These are phyloP conservation scores for Phaethornis superciliosus DNA, from an alignment of 2,113 vertebrate species.

Conservation along the genomic window DNA sequence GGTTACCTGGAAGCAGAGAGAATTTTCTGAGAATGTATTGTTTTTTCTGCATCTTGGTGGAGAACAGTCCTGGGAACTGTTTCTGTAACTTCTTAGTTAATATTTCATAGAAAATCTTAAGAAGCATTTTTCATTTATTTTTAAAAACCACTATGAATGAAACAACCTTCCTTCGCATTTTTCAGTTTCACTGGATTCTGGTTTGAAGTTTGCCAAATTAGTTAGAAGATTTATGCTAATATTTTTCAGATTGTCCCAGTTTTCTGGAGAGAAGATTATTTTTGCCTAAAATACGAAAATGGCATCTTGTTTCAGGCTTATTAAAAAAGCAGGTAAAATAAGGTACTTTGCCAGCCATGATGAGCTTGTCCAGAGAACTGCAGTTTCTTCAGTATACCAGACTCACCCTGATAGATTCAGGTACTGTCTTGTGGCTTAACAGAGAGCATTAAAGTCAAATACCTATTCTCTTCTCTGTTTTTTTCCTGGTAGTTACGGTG, in stretches of 20 bases:
- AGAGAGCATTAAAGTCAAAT: background rate
- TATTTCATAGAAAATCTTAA: background rate
- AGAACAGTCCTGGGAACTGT: background rate
- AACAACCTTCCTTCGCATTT: background rate
- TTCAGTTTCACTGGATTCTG: background rate
- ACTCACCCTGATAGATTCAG: background rate
- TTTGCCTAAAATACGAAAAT: background rate
- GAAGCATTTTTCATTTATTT: background rate
- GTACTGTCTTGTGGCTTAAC: background rate
- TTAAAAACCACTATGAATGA: background rate
- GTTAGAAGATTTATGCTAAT: background rate
- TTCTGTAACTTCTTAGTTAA: background rate
- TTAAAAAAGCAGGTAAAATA: background rate
- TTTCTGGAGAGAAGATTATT: background rate
- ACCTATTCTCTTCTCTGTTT: background rate
- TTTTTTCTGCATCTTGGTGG: background rate
- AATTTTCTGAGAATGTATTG: background rate
- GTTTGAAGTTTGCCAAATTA: background rate
- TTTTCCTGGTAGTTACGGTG: constrained; percentile 83
- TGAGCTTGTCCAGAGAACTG: background rate
- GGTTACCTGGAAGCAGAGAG: background rate
- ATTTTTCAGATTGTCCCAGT: background rate
- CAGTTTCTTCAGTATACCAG: background rate
- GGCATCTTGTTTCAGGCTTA: background rate
- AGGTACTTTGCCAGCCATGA: background rate